Percentiles rank a stretch among this genome's conserved stretches.
Evolutionary conservation across 2,888 invertebrate genomes (phyloP).

Genomic region (Amorpha juglandis): DNA sequence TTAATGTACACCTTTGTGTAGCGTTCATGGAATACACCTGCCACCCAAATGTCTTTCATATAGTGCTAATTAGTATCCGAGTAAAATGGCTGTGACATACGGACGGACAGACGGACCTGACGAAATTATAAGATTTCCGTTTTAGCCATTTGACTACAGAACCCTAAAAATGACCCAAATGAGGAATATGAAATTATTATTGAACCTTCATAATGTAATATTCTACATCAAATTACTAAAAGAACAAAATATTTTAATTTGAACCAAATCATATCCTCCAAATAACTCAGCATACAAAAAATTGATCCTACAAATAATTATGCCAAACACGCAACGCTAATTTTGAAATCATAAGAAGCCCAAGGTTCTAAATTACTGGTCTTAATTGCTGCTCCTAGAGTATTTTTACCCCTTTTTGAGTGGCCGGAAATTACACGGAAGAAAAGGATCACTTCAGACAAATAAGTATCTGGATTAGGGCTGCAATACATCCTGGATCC

Average conservation of each 20-base stretch:
- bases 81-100: no score
- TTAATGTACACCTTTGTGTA: no score
- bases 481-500: slow-evolving; percentile 32
- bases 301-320: slow-evolving; percentile 26
- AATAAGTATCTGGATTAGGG: slow-evolving; percentile 70
- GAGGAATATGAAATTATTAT: no score
- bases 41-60: no score
- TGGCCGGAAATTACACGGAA: slow-evolving; percentile 76
- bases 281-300: not conserved
- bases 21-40: no score
- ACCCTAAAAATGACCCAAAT: no score
- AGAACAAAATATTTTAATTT: not conserved
- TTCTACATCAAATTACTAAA: not conserved
- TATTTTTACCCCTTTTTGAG: slow-evolving; percentile 60
- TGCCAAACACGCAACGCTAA: slow-evolving; percentile 34
- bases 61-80: no score
- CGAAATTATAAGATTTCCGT: no score
- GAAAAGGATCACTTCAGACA: slow-evolving; percentile 66
- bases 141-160: no score
- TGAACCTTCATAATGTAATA: no score
- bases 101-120: no score
- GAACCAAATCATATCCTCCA: no score
- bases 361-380: slow-evolving; percentile 63
- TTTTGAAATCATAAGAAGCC: slow-evolving; percentile 34
- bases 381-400: slow-evolving; percentile 67